Percentiles rank a stretch among this genome's conserved stretches.
phyloP scores from a whole-genome alignment of 2,888 invertebrate genomes.

The Trachelus tabidus region DNA sequence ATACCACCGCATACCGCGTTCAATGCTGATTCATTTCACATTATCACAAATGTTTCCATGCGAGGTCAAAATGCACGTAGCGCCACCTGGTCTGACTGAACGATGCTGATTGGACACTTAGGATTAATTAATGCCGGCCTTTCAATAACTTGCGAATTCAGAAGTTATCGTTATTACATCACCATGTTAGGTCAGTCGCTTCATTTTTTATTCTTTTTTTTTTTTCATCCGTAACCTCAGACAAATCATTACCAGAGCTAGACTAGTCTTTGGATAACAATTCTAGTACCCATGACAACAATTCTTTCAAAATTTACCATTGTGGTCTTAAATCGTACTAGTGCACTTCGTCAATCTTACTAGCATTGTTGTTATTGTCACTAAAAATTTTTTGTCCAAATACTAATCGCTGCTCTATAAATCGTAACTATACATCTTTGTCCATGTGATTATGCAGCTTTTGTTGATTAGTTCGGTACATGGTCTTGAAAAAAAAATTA shows the following conservation, averaged over 20 bases:
- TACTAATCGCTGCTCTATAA: not conserved
- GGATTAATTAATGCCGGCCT: not conserved
- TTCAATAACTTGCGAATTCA: not conserved
- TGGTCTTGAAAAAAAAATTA: not conserved
- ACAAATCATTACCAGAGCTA: not conserved
- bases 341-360: not conserved
- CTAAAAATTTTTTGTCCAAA: not conserved
- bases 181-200: not conserved
- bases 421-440: not conserved
- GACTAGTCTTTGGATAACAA: no score
- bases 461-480: not conserved
- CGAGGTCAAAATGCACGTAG: not conserved
- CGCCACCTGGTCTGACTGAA: not conserved
- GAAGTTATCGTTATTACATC: not conserved
- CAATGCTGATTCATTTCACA: conserved; percentile 50
- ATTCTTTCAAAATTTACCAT: no score
- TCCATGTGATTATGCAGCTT: not conserved
- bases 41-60: conserved; percentile 46
- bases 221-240: not conserved
- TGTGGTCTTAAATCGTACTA: not conserved
- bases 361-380: not conserved
- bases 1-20: conserved; percentile 37
- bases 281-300: no score
- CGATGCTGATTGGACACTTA: not conserved
- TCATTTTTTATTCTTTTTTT: not conserved